Evolutionary conservation across 1,140 invertebrate genomes (phyloP).

Genomic region (Drosophila takahashii): DNA sequence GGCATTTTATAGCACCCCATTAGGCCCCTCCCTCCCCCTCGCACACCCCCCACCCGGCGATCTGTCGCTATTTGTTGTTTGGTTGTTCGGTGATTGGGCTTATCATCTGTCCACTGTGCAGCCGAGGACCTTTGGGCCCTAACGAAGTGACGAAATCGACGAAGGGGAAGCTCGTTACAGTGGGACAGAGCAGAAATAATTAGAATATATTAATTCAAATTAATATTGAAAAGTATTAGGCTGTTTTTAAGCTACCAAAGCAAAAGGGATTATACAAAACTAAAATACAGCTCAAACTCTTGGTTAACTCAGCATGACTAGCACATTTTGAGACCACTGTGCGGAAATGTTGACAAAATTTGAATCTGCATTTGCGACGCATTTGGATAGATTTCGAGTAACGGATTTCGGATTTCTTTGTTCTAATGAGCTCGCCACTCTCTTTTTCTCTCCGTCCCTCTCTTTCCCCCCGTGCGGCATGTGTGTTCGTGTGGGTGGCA

Average conservation of each 20-base stretch:
- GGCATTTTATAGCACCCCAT: conserved; percentile 25
- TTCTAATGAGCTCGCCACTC: conserved; percentile 19
- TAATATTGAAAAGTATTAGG: too few relatives aligned
- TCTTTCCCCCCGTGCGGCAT: not conserved
- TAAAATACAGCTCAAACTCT: too few relatives aligned
- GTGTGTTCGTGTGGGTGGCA: conserved; percentile 3
- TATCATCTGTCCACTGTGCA: conserved; percentile 30
- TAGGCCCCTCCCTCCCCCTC: not conserved
- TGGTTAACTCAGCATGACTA: not conserved
- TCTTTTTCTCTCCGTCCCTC: not conserved
- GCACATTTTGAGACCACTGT: conserved; percentile 6
- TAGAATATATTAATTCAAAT: too few relatives aligned
- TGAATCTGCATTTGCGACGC: conserved; percentile 7
- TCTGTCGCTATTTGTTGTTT: conserved; percentile 25
- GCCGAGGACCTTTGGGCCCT: conserved; percentile 34
- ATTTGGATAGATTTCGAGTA: conserved; percentile 22
- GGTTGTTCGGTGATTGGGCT: conserved; percentile 23
- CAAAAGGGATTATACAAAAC: too few relatives aligned
- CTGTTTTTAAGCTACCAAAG: too few relatives aligned
- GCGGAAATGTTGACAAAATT: conserved; percentile 27
- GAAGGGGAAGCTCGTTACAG: conserved; percentile 1
- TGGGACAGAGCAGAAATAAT: not conserved
- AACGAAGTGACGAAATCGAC: conserved; percentile 24
- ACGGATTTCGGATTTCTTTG: conserved; percentile 43
- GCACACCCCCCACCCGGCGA: conserved; percentile 2